A percentile compares a stretch with the other conserved stretches of the same genome.
Conservation (phyloP, 1,140 invertebrate species). For the Cepaea nemoralis region DNA sequence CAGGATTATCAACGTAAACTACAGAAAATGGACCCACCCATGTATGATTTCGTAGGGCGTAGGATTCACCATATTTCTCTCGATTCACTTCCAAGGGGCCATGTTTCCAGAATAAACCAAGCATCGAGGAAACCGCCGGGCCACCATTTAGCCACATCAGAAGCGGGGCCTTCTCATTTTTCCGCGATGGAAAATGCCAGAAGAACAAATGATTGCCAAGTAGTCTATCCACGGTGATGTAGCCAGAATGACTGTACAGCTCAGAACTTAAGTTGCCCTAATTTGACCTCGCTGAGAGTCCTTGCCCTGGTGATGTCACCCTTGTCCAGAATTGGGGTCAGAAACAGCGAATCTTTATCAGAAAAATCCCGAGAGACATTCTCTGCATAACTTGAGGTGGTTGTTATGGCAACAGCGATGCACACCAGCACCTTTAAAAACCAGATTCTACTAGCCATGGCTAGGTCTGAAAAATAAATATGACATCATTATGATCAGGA, state of each 20-base stretch:
- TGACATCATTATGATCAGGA: too few relatives aligned
- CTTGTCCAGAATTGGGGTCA: constrained; percentile 10
- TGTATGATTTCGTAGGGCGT: neutral
- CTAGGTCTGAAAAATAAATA: neutral
- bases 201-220: constrained; percentile 87
- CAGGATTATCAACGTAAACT: constrained; percentile 37
- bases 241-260: constrained; percentile 75
- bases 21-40: constrained; percentile 38
- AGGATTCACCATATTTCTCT: neutral
- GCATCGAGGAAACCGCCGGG: constrained; percentile 83
- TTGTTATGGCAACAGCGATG: neutral
- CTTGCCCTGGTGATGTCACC: neutral
- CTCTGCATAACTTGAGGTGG: neutral
- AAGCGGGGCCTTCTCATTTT: constrained; percentile 74
- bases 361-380: neutral
- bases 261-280: neutral
- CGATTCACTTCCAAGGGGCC: constrained; percentile 74
- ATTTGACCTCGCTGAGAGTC: neutral
- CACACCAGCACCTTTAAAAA: neutral
- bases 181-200: constrained; percentile 85
- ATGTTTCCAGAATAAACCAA: constrained; percentile 84
- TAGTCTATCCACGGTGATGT: constrained; percentile 80
- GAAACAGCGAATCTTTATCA: neutral
- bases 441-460: neutral
- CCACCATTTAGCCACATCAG: constrained; percentile 87